These are phyloP conservation scores for Malurus cyaneus DNA, from an alignment of 2,113 vertebrate genomes.

Conservation along the genomic window DNA sequence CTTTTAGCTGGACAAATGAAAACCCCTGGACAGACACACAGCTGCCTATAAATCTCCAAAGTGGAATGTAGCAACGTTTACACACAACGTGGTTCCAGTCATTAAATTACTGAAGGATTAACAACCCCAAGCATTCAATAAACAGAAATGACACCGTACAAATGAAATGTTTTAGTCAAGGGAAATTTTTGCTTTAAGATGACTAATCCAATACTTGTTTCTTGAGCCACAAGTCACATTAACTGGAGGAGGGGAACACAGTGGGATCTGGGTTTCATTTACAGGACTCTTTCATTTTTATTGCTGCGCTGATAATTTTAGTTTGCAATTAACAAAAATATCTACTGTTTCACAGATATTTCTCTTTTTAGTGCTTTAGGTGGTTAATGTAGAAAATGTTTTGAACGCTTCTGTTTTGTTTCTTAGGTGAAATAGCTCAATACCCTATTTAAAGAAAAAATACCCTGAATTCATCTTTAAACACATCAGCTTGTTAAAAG, in stretches of 20 bases:
- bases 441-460: not conserved
- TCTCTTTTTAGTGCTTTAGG: not conserved
- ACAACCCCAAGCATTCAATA: constrained; percentile 14
- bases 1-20: not conserved
- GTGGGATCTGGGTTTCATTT: constrained; percentile 25
- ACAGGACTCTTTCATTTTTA: constrained; percentile 30
- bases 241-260: not conserved
- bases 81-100: not conserved
- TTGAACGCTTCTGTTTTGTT: not conserved
- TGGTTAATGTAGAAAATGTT: not conserved
- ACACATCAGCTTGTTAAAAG: not conserved
- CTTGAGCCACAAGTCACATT: constrained; percentile 12
- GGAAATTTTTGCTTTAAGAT: not conserved
- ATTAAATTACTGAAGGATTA: constrained; percentile 34
- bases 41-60: not conserved
- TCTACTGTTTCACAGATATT: not conserved
- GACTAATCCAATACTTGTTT: not conserved
- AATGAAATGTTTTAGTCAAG: constrained; percentile 1
- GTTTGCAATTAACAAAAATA: not conserved
- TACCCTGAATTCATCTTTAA: not conserved
- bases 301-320: not conserved
- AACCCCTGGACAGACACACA: not conserved
- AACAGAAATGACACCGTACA: constrained; percentile 21
- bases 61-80: constrained; percentile 1
- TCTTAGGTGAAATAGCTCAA: not conserved